Conservation (phyloP, 2,797 vertebrate genomes). For the Coregonus suidteri region DNA sequence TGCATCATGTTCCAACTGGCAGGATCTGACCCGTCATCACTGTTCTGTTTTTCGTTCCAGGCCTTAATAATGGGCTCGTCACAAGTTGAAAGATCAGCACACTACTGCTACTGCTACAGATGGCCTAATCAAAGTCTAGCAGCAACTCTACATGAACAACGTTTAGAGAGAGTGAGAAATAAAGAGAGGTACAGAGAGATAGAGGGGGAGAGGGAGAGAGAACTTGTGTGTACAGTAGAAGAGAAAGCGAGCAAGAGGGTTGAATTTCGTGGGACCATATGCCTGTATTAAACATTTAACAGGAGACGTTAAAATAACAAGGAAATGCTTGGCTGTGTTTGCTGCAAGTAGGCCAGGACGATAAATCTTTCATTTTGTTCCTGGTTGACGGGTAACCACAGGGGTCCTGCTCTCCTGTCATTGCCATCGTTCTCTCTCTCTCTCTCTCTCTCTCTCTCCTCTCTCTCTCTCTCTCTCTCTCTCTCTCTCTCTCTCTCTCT, state of each 20-base stretch:
- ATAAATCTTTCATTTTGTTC: slow-evolving; percentile 62
- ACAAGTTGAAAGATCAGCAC: slow-evolving; percentile 12
- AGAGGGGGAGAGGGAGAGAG: too few relatives aligned
- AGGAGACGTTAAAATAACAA: slow-evolving; percentile 40
- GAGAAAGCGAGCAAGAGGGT: neutral
- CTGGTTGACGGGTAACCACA: slow-evolving; percentile 52
- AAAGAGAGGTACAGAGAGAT: neutral
- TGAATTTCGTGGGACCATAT: slow-evolving; percentile 45
- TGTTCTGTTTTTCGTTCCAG: slow-evolving; percentile 14
- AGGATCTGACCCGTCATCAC: slow-evolving; percentile 2
- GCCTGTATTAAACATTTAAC: slow-evolving; percentile 48
- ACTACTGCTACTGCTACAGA: slow-evolving; percentile 8
- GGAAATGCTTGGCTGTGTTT: slow-evolving; percentile 32
- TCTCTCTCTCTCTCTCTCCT: neutral
- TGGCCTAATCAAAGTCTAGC: slow-evolving; percentile 32
- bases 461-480: neutral
- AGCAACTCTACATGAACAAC: slow-evolving; percentile 6
- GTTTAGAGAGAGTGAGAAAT: neutral
- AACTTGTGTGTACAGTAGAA: slow-evolving; percentile 2
- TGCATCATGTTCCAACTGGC: neutral
- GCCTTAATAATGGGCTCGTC: slow-evolving; percentile 3
- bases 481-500: neutral
- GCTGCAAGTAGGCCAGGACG: slow-evolving; percentile 51
- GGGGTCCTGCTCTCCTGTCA: slow-evolving; percentile 34
- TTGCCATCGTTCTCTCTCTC: slow-evolving; percentile 22